Conservation (phyloP, 2,888 invertebrate species). For the Hirtodrosophila confusa region DNA sequence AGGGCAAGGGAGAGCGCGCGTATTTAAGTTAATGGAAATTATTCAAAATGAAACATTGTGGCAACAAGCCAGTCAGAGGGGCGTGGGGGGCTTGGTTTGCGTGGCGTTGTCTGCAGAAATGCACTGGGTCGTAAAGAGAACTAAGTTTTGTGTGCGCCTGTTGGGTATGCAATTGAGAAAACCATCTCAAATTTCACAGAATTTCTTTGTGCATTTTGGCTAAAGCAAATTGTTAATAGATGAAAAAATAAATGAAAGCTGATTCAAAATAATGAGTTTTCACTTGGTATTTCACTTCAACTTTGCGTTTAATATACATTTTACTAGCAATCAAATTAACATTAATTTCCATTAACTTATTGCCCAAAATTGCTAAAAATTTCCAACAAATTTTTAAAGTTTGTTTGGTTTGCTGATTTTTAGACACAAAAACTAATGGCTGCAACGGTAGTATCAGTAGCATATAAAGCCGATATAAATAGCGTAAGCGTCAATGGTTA, state of each 20-base stretch:
- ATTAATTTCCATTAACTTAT: too few relatives aligned
- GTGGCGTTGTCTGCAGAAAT: slow-evolving; percentile 1
- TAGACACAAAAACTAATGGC: too few relatives aligned
- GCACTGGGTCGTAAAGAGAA: slow-evolving; percentile 14
- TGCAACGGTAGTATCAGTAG: too few relatives aligned
- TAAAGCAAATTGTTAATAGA: slow-evolving; percentile 2
- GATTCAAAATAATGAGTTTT: slow-evolving; percentile 5
- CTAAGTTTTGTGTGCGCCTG: slow-evolving; percentile 10
- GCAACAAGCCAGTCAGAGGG: slow-evolving; percentile 13
- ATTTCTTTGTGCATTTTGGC: slow-evolving; percentile 1
- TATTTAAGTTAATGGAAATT: slow-evolving; percentile 72
- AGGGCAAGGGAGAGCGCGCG: slow-evolving; percentile 26
- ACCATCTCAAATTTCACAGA: slow-evolving; percentile 5
- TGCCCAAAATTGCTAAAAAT: too few relatives aligned
- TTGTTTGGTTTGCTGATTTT: too few relatives aligned
- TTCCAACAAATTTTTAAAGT: too few relatives aligned
- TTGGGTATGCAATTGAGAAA: slow-evolving; percentile 9
- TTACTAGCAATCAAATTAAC: too few relatives aligned
- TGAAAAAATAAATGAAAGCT: not conserved
- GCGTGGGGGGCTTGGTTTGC: not conserved
- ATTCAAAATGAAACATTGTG: slow-evolving; percentile 51
- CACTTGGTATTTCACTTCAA: too few relatives aligned
- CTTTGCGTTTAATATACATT: too few relatives aligned
- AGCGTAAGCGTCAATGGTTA: too few relatives aligned
- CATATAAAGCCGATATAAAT: too few relatives aligned